These are phyloP conservation scores for Pristiophorus japonicus DNA, from an alignment of 2,113 vertebrate species.

Conservation along the genomic window DNA sequence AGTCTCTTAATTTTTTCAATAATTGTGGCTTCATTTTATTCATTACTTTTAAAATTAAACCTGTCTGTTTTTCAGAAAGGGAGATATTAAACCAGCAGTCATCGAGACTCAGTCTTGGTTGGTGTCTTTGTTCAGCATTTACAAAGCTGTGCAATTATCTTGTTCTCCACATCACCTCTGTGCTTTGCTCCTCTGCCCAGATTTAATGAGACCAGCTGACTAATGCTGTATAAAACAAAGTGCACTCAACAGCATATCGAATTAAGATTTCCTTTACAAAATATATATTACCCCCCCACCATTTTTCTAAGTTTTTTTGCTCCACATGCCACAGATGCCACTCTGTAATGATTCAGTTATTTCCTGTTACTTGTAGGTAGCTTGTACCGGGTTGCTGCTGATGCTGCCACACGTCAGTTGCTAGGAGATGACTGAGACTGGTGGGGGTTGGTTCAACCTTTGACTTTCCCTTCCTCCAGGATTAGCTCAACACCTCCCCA, in stretches of 20 bases:
- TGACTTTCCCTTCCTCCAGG: neutral
- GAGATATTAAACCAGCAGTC: neutral
- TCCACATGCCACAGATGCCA: neutral
- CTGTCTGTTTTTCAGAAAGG: neutral
- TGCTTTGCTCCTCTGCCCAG: neutral
- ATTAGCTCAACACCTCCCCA: neutral
- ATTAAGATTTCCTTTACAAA: neutral
- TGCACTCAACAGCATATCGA: neutral
- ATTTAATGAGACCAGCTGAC: neutral
- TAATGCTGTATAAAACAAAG: neutral
- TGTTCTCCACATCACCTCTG: neutral
- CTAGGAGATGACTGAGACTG: slow-evolving; percentile 20
- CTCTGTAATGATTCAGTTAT: neutral
- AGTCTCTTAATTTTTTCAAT: neutral
- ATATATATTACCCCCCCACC: neutral
- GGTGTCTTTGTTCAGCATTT: neutral
- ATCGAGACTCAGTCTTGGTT: neutral
- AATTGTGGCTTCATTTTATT: neutral
- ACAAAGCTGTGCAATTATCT: neutral
- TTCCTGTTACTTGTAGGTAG: neutral
- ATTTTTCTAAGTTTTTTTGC: neutral
- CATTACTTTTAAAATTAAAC: neutral
- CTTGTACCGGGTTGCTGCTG: neutral
- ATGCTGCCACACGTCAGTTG: slow-evolving; percentile 1
- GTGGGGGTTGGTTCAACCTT: slow-evolving; percentile 19